These are phyloP conservation scores for Dolomedes plantarius DNA, from an alignment of 2,888 invertebrate species.

Conservation along the genomic window DNA sequence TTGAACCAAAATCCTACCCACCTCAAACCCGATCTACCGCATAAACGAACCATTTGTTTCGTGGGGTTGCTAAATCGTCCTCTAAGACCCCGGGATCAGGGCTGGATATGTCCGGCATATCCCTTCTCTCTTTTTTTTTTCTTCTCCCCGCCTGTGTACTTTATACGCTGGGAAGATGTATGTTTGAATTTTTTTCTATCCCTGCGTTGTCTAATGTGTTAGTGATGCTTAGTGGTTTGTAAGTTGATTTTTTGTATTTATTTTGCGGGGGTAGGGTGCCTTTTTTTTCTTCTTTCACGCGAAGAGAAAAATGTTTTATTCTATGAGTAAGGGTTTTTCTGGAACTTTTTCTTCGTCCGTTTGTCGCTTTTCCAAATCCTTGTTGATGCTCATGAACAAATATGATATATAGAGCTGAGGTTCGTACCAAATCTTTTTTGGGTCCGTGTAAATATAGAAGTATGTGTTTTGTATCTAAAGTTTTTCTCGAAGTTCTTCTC, in stretches of 20 bases:
- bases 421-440: not conserved
- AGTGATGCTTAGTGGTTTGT: conserved; percentile 52
- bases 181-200: not conserved
- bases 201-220: conserved; percentile 40
- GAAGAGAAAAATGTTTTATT: conserved; percentile 58
- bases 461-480: too few relatives aligned
- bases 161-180: conserved; percentile 38
- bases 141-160: not conserved
- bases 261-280: conserved; percentile 12
- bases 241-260: conserved; percentile 51
- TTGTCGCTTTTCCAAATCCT: conserved; percentile 64
- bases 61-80: conserved; percentile 54
- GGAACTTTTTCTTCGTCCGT: not conserved
- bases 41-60: conserved; percentile 70
- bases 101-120: conserved; percentile 59
- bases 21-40: conserved; percentile 55
- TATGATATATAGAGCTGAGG: conserved; percentile 33
- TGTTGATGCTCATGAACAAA: conserved; percentile 60
- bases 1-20: conserved; percentile 48
- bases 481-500: too few relatives aligned
- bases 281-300: not conserved
- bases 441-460: too few relatives aligned
- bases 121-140: conserved; percentile 10
- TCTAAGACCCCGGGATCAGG: conserved; percentile 61
- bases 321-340: conserved; percentile 39